Base-by-base conservation (phyloP, 2,113 vertebrate genomes). In the Paracanthobrama guichenoti region DNA sequence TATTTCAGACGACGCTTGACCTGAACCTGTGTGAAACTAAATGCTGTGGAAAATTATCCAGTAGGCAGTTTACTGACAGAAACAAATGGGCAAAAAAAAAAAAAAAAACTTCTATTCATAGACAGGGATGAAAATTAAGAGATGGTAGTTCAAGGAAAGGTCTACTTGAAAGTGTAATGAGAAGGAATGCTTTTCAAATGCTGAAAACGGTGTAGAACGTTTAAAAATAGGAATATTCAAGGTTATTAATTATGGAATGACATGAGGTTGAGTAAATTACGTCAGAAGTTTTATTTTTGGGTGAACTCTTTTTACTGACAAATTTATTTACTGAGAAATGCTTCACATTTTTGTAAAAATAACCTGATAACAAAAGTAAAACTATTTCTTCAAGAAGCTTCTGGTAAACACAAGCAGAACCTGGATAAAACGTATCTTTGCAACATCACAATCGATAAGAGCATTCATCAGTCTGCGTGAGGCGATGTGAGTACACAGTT, bases 1-100 rank as follows among this genome's bases (percentile, higher is more conserved):
- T 89, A 89, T 84, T 88, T 92, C 74, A 81, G 84, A 88, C 90
- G 88, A 85, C 42, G 88, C 91, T 91, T 91, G 92, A 92, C 93
- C 92, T 87, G 78, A 28, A 81, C 64, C 31, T 69, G 18, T 35
- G 12, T 8, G 13, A 26, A 64, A 64, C 62, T 87, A 92, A 91
- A 90, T 85, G 79, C 59, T 75, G 50, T 35, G 48, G 55, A 62
- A 82, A 64, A 87, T 88, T 88, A 89, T 86, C 86, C 86, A 79
- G 76, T 78, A 87, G 64, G 87, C 88, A 87, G 62, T 87, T 91
- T 89, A 91, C 92, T 91, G 91, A 85, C 55, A 73, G 39, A 55
- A 67, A 73, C 8, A 80, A 69, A 24, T 69, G 31, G 31, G 22
- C 35, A 9, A 2, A 35, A 67, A 62, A 35, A 35, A 0, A 31